phyloP scores from a whole-genome alignment of 1,140 invertebrate species.

The Conus betulinus region DNA sequence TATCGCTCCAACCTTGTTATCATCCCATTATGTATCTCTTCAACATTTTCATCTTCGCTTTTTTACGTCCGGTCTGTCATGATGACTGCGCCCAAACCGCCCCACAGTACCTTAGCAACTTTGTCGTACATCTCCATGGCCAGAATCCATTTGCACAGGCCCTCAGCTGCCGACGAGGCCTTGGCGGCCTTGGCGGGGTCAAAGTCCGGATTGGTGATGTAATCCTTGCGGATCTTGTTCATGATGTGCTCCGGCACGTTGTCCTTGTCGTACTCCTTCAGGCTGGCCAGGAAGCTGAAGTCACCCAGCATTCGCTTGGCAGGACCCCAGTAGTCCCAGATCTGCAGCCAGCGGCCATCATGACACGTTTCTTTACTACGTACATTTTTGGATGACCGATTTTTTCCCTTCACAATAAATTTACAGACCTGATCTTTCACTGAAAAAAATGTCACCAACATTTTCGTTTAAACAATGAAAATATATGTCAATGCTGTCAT shows the following conservation, averaged over 20 bases:
- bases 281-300: constrained; percentile 88
- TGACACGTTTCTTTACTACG: too few species aligned
- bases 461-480: too few species aligned
- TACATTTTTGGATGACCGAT: too few species aligned
- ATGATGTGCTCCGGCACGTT: constrained; percentile 82
- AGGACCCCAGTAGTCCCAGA: constrained; percentile 94
- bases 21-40: not conserved
- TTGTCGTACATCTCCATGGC: constrained; percentile 95
- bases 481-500: too few species aligned
- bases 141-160: constrained; percentile 94
- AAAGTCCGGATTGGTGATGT: constrained; percentile 89
- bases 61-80: not conserved
- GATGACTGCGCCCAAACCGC: too few species aligned
- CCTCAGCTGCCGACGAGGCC: constrained; percentile 85
- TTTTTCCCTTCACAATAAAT: too few species aligned
- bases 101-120: constrained; percentile 82
- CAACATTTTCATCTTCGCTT: not conserved
- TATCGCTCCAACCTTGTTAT: not conserved
- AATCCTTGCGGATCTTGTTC: constrained; percentile 89
- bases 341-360: constrained; percentile 59
- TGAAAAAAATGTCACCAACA: too few species aligned
- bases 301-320: constrained; percentile 94
- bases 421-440: too few species aligned
- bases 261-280: constrained; percentile 92
- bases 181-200: constrained; percentile 91